Evolutionary conservation across 2,888 invertebrate species (phyloP).

Genomic region (Cantharis rufa): DNA sequence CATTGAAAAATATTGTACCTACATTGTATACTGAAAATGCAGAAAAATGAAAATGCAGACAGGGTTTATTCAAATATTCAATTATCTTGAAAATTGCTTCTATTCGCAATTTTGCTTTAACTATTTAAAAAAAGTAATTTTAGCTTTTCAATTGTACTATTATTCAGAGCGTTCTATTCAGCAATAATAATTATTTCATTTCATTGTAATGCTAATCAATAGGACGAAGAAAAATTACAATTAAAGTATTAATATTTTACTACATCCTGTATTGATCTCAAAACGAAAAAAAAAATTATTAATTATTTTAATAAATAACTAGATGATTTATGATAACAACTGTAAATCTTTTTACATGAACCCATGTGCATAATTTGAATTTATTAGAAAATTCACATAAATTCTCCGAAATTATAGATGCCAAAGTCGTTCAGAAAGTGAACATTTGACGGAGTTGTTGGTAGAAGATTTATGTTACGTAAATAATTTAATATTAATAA

Average conservation of each 20-base stretch:
- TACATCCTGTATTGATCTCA: background rate
- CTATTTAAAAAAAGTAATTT: background rate
- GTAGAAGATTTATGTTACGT: background rate
- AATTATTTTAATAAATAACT: background rate
- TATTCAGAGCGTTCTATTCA: background rate
- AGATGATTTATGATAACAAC: background rate
- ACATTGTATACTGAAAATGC: background rate
- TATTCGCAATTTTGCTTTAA: background rate
- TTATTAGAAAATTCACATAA: background rate
- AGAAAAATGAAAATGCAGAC: background rate
- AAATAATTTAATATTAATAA: background rate
- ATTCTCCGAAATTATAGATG: background rate
- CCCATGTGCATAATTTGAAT: background rate
- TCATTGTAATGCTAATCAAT: background rate
- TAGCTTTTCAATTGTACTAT: background rate
- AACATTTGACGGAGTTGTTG: background rate
- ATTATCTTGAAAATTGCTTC: background rate
- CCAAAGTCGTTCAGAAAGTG: background rate
- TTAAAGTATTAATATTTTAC: background rate
- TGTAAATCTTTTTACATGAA: background rate
- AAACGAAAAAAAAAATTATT: background rate
- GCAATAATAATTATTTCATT: background rate
- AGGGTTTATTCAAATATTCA: background rate
- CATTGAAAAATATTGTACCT: background rate
- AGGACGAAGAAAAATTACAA: background rate